A percentile compares a stretch with the other conserved stretches of the same genome.
These are phyloP conservation scores for Rhopilema esculentum DNA, from an alignment of 30 jellyfish, hydroid and myxozoan genomes.

Conservation along the genomic window DNA sequence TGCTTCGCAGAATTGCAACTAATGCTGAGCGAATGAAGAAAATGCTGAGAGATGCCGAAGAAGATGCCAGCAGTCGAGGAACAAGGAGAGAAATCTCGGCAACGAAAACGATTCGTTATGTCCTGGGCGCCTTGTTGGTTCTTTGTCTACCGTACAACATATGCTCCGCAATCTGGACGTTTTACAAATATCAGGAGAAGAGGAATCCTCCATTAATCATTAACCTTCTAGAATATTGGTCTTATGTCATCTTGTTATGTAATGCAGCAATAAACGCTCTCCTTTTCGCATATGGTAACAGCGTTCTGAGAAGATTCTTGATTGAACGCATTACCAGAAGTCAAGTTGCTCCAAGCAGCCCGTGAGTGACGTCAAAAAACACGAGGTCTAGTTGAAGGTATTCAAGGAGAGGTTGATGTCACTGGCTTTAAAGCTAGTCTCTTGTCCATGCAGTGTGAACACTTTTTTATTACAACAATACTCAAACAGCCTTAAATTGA, in stretches of 20 bases:
- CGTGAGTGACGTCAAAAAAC: too few relatives aligned
- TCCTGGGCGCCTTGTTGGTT: constrained; percentile 14
- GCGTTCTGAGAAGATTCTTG: neutral
- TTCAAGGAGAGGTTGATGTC: too few relatives aligned
- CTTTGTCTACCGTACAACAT: constrained; percentile 39
- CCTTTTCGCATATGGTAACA: constrained; percentile 24
- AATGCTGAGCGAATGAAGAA: neutral
- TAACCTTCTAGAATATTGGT: neutral
- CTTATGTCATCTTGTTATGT: constrained; percentile 16
- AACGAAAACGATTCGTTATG: constrained; percentile 22
- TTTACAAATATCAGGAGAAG: neutral
- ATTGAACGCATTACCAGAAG: neutral
- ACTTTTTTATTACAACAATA: neutral
- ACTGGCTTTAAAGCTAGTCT: too few relatives aligned
- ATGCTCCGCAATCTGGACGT: constrained; percentile 9
- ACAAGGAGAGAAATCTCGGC: constrained; percentile 8
- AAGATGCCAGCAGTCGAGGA: neutral
- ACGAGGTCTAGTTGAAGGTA: too few relatives aligned
- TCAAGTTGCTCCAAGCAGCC: neutral
- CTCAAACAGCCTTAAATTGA: too few relatives aligned
- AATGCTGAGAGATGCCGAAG: neutral
- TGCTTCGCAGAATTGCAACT: constrained; percentile 12
- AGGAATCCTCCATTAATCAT: neutral
- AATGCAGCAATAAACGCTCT: constrained; percentile 22
- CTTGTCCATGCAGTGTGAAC: too few relatives aligned